Base-by-base conservation (phyloP, 35 echinoderm and acorn worm species). In the Stichopus chloronotus region DNA sequence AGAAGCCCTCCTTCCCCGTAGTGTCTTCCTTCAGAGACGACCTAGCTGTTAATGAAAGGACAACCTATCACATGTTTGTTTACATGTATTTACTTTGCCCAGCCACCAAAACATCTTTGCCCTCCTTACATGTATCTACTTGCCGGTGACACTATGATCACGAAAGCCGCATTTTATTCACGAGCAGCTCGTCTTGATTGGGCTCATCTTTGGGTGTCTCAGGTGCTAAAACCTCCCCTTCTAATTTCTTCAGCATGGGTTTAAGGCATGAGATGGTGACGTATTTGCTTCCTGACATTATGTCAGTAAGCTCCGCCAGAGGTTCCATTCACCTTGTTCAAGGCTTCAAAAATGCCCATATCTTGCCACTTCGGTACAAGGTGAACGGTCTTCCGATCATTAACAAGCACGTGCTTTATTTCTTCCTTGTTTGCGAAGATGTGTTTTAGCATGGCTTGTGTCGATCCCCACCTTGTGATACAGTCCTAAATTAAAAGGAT, bases 231-330 rank as follows among this genome's bases (percentile, higher is more conserved):
- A 83, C 80, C 25, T 83, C 52, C 25, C 80, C 52, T 55, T 83
- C 80, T 12, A 83, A 14, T 53, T 55, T 53, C 43, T 53, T 43
- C 43, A 94, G 12, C 30, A 83, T 55, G 8, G 80, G 43, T 13
- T 83, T 55, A 0, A 83, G 25, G 11, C 80, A 83, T 11, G 52
- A 83, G 4, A 83, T 58, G 17, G 93, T 94, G 8, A 94, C 93
- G 53, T 91, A 94, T n/a, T 83, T 69, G 56, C 88, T 90, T 5
- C 78, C 93, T 19, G 43, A 91, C 87, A 94, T 91, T 14, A 94
- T 94, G 63, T 94, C 93, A 24, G 93, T 94, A 8, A 91, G 88
- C 57, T 80, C 87, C 7, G 76, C 74, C 72, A 94, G 25, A 9
- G 93, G 93, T 68, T 79, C 21, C 87, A 94, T 43, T 43, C 13